A percentile compares a stretch with the other conserved stretches of the same genome.
phyloP scores from a whole-genome alignment of 2,888 invertebrate genomes.

The Ypsolopha scabrella region DNA sequence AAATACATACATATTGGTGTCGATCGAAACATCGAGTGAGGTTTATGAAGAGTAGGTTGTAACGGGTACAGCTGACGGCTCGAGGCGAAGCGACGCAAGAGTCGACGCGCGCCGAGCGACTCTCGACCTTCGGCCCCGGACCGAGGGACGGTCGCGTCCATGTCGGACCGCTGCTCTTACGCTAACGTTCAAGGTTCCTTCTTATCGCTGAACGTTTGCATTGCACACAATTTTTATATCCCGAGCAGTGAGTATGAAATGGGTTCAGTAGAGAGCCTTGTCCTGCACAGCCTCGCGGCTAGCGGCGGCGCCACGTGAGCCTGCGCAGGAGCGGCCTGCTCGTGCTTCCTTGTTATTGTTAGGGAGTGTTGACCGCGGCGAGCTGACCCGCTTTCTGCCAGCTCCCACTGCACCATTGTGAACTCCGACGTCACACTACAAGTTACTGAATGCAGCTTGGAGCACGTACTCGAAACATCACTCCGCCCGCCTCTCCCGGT shows the following conservation, averaged over 20 bases:
- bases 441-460: no score
- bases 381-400: no score
- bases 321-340: not conserved
- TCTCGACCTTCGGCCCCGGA: not conserved
- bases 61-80: constrained; percentile 7
- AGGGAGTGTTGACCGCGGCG: constrained; percentile 1
- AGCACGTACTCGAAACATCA: not conserved
- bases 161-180: not conserved
- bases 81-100: not conserved
- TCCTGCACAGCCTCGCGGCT: not conserved
- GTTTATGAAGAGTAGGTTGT: constrained; percentile 21
- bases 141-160: not conserved
- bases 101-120: not conserved
- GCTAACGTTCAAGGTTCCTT: not conserved
- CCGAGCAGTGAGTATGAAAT: constrained; percentile 17
- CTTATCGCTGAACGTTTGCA: constrained; percentile 26
- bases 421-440: no score
- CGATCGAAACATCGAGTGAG: constrained; percentile 18
- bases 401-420: no score
- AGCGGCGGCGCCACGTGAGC: not conserved
- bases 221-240: constrained; percentile 22
- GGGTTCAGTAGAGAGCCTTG: constrained; percentile 11
- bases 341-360: constrained; percentile 2
- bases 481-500: constrained; percentile 3
- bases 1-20: constrained; percentile 24